Base-by-base conservation (phyloP, 2,113 vertebrate genomes). In the Gambusia affinis region DNA sequence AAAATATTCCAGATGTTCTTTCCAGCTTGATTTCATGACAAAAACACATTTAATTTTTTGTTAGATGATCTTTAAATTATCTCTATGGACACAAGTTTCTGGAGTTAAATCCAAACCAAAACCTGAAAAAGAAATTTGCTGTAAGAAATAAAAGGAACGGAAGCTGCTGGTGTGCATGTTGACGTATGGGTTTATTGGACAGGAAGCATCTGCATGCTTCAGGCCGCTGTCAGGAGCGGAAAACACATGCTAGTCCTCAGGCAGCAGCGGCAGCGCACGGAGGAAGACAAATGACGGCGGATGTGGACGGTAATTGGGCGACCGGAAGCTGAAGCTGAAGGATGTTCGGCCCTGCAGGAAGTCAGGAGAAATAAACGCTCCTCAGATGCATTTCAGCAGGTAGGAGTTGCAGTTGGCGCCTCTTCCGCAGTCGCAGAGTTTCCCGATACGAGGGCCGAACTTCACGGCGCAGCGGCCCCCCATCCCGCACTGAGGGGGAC, bases 311-410 rank as follows among this genome's bases (percentile, higher is more conserved):
- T 57, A 57, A 57, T 57, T 57, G 51, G 51, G 24, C 24, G 51
- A 7, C 51, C 8, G 17, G 51, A 27, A 27, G 24, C 51, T 22
- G 17, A n/a, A 57, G 51, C 51, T 54, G 82, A 28, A 42, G 8
- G 37, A 57, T 14, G 73, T 2, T 42, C 35, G 19, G 19, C 28
- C 5, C 71, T 60, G 71, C 12, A 29, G 67, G 61, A 19, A 37
- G 51, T 57, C 22, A 8, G 24, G 12, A 37, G 15, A 28, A 63
- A n/a, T 4, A 15, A 37, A 63, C 33, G 12, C 3, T 0, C 14
- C 3, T 91, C 83, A 95, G 89, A 95, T 92, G 85, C 95, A 95
- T 73, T 94, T 95, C 29, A 96, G 92, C 67, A 96, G 92, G 87
- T 93, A 95, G 4, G 94, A 94, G 91, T 96, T 95, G 82, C 95